phyloP scores from a whole-genome alignment of 2,797 vertebrate genomes.

The Podarcis siculus region DNA sequence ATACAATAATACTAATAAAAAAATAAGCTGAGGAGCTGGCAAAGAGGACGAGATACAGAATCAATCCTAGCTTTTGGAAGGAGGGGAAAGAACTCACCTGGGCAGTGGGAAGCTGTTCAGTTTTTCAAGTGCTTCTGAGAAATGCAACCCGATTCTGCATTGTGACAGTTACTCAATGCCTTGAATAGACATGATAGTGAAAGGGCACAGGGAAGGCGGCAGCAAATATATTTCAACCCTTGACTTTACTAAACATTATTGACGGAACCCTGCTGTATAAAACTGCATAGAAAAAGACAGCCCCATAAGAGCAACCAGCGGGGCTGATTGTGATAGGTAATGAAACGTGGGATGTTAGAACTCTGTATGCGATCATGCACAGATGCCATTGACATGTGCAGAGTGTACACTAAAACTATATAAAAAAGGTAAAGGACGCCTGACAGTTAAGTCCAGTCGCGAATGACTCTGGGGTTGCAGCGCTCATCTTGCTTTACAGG shows the following conservation, averaged over 20 bases:
- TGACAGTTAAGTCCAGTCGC: no score
- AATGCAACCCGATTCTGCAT: background rate
- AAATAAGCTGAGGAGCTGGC: background rate
- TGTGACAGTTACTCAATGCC: constrained; percentile 9
- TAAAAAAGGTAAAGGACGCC: no score
- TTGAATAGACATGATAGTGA: background rate
- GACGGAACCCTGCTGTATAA: background rate
- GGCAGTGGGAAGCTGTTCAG: background rate
- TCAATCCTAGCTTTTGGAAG: background rate
- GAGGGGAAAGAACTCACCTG: background rate
- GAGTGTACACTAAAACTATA: no score
- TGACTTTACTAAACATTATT: background rate
- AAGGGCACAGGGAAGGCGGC: background rate
- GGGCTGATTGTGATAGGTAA: background rate
- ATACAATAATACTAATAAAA: background rate
- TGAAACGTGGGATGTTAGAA: background rate
- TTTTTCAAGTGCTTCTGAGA: background rate
- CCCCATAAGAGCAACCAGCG: background rate
- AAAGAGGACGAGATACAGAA: background rate
- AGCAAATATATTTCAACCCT: constrained; percentile 13
- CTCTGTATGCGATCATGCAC: no score
- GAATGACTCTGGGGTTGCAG: no score
- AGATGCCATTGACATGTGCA: no score
- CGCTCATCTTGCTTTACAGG: no score
- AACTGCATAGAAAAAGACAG: background rate